Conservation (phyloP, 2,797 vertebrate genomes). For the Pyrocephalus nanus region DNA sequence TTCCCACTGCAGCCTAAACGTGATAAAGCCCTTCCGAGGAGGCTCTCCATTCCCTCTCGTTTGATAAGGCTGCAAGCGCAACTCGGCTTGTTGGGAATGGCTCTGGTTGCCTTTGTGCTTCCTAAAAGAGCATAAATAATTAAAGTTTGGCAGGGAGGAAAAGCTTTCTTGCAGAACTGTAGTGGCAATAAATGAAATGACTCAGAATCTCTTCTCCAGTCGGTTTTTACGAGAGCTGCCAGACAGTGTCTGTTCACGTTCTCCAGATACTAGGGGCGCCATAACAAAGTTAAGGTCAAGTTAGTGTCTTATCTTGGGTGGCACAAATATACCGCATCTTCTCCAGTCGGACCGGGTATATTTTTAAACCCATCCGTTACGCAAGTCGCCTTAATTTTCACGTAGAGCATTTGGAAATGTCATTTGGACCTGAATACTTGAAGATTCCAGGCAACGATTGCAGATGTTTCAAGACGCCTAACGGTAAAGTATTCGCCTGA, state of each 20-base stretch:
- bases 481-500: constrained; percentile 64
- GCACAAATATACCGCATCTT: constrained; percentile 75
- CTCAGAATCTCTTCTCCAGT: constrained; percentile 85
- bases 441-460: constrained; percentile 35
- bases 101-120: constrained; percentile 76
- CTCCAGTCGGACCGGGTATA: constrained; percentile 30
- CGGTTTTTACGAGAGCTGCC: constrained; percentile 84
- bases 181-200: constrained; percentile 86
- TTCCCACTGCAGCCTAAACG: constrained; percentile 28
- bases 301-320: constrained; percentile 88
- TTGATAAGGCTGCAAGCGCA: constrained; percentile 64
- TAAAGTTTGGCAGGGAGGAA: constrained; percentile 84
- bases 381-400: constrained; percentile 18
- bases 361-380: constrained; percentile 12
- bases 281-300: constrained; percentile 99
- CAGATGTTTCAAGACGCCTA: constrained; percentile 70
- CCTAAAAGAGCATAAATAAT: constrained; percentile 84
- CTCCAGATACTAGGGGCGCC: constrained; percentile 87
- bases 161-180: constrained; percentile 85
- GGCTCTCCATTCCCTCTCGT: neutral
- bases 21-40: constrained; percentile 67
- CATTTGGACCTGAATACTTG: constrained; percentile 49
- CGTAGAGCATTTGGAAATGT: constrained; percentile 58
- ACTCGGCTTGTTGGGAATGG: constrained; percentile 43
- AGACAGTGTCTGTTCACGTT: constrained; percentile 85